Conservation (phyloP, 2,113 vertebrate species). For the Misgurnus mizolepis region DNA sequence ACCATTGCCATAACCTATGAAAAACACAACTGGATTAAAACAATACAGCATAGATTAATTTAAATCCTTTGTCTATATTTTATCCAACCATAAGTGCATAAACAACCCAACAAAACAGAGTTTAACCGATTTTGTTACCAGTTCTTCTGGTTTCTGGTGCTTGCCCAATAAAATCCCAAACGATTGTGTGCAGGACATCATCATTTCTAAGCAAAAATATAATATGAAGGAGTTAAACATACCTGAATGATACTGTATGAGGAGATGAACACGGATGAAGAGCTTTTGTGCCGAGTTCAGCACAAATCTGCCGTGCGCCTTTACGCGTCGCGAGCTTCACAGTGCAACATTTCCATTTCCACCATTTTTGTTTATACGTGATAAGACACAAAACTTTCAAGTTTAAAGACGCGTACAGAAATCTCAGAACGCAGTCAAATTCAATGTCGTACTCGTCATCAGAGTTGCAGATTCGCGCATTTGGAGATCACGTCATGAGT, state of each 20-base stretch:
- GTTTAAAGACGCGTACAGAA: background rate
- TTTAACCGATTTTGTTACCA: too few species aligned
- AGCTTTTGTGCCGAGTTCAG: background rate
- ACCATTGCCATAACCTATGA: too few species aligned
- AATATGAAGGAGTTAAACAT: background rate
- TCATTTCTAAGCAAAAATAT: background rate
- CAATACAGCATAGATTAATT: too few species aligned
- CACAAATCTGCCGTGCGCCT: background rate
- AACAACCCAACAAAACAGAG: too few species aligned
- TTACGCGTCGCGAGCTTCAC: background rate
- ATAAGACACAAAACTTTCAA: background rate
- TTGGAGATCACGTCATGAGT: background rate
- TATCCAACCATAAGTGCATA: too few species aligned
- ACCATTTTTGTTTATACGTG: background rate
- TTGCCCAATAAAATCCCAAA: too few species aligned
- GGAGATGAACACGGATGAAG: background rate
- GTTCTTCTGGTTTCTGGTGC: too few species aligned
- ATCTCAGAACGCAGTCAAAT: background rate
- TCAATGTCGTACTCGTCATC: too few species aligned
- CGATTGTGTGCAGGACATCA: too few species aligned
- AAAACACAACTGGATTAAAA: too few species aligned
- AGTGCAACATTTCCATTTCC: background rate
- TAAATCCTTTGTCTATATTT: too few species aligned
- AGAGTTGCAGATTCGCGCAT: too few species aligned
- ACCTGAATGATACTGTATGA: background rate